A percentile compares a stretch with the other conserved stretches of the same genome.
phyloP scores from a whole-genome alignment of 2,797 vertebrate genomes.

The Phrynocephalus forsythii region DNA sequence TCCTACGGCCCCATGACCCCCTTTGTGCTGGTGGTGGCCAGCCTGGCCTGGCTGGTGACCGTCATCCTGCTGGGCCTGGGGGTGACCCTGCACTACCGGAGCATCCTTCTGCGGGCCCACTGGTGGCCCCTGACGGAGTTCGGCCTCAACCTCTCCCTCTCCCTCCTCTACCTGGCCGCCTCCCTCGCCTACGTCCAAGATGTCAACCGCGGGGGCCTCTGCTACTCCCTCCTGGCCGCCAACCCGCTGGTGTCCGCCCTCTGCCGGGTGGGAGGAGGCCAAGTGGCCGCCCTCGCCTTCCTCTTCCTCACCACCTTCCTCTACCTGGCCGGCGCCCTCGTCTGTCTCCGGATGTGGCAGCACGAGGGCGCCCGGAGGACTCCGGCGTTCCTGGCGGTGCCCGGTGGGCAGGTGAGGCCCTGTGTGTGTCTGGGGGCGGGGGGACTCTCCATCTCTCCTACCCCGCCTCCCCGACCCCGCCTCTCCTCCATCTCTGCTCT shows the following conservation, averaged over 20 bases:
- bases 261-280: slow-evolving; percentile 80
- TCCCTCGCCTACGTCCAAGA: slow-evolving; percentile 84
- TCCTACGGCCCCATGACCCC: slow-evolving; percentile 84
- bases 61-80: slow-evolving; percentile 79
- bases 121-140: slow-evolving; percentile 87
- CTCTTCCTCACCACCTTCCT: slow-evolving; percentile 80
- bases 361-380: slow-evolving; percentile 70
- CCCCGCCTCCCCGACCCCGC: not conserved
- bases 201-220: slow-evolving; percentile 83
- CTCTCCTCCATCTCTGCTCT: not conserved
- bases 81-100: slow-evolving; percentile 83
- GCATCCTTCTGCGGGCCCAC: slow-evolving; percentile 81
- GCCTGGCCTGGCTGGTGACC: slow-evolving; percentile 80
- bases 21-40: slow-evolving; percentile 77
- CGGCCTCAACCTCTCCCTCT: slow-evolving; percentile 78
- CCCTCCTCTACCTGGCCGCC: slow-evolving; percentile 82
- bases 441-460: no score
- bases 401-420: not conserved
- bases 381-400: not conserved
- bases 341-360: slow-evolving; percentile 82
- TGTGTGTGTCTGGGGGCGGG: no score
- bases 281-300: slow-evolving; percentile 82
- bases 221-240: slow-evolving; percentile 76
- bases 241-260: slow-evolving; percentile 77
- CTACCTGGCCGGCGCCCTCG: slow-evolving; percentile 79